Evolutionary conservation across 92 coral and sea anemone species (phyloP).

Genomic region (Metridium senile): DNA sequence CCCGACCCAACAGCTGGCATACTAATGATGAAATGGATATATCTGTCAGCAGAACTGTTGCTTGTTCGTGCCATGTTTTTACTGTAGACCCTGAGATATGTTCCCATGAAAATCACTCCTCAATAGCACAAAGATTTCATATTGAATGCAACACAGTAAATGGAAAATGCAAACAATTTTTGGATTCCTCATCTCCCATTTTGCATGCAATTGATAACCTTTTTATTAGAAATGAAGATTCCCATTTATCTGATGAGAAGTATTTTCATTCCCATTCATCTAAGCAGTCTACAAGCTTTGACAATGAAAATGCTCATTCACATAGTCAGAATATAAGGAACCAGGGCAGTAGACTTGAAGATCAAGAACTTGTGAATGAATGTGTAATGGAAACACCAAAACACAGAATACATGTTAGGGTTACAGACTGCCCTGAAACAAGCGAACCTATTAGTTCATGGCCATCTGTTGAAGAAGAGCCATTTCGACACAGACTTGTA

Average conservation of each 20-base stretch:
- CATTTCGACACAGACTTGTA: slow-evolving; percentile 31
- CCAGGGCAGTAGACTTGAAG: not conserved
- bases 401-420: slow-evolving; percentile 28
- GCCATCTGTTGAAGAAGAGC: slow-evolving; percentile 18
- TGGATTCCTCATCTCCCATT: slow-evolving; percentile 72
- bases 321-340: not conserved
- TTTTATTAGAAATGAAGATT: slow-evolving; percentile 54
- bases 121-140: slow-evolving; percentile 70
- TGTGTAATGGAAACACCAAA: slow-evolving; percentile 38
- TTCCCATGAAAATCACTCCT: slow-evolving; percentile 63
- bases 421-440: slow-evolving; percentile 23
- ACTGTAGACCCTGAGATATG: slow-evolving; percentile 77
- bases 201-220: slow-evolving; percentile 70
- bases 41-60: slow-evolving; percentile 50
- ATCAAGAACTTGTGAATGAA: slow-evolving; percentile 10
- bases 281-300: slow-evolving; percentile 9
- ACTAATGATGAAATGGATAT: slow-evolving; percentile 50
- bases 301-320: not conserved
- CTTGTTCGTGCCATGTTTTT: slow-evolving; percentile 95
- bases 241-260: slow-evolving; percentile 23
- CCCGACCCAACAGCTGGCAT: slow-evolving; percentile 54
- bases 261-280: slow-evolving; percentile 36
- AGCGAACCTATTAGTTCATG: not conserved
- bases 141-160: slow-evolving; percentile 54
- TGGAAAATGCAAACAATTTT: slow-evolving; percentile 78